A percentile compares a stretch with the other conserved stretches of the same genome.
Evolutionary conservation across 2,797 vertebrate species (phyloP).

Genomic region (Mus minutoides): DNA sequence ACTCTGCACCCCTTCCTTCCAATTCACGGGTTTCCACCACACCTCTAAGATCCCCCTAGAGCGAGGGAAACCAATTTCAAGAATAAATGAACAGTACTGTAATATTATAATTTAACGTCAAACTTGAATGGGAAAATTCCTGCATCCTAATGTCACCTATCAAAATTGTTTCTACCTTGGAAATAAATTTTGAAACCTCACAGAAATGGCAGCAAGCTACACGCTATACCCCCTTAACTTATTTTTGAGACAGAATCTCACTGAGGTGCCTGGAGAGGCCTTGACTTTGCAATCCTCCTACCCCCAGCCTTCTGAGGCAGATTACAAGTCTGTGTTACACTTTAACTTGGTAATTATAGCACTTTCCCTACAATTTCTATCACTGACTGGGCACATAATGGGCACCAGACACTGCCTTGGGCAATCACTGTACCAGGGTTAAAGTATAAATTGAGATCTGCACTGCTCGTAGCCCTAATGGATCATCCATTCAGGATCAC

Average conservation of each 20-base stretch:
- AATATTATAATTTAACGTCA: constrained; percentile 36
- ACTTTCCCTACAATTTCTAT: neutral
- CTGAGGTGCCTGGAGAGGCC: neutral
- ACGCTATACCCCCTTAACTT: neutral
- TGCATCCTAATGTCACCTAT: neutral
- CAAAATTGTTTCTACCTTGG: neutral
- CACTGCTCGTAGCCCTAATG: neutral
- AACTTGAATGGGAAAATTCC: neutral
- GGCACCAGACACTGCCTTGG: neutral
- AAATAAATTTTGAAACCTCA: constrained; percentile 48
- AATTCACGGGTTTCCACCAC: neutral
- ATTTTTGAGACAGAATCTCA: neutral
- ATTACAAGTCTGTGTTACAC: neutral
- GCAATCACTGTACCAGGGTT: neutral
- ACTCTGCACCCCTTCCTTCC: neutral
- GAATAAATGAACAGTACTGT: neutral
- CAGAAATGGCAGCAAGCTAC: neutral
- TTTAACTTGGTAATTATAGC: neutral
- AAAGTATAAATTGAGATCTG: neutral
- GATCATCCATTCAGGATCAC: too few relatives aligned
- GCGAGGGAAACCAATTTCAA: neutral
- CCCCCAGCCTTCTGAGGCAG: neutral
- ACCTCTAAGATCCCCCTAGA: neutral
- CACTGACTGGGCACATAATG: neutral
- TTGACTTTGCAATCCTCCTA: neutral